phyloP scores from a whole-genome alignment of 1,140 invertebrate species.

The Ectropis grisescens region DNA sequence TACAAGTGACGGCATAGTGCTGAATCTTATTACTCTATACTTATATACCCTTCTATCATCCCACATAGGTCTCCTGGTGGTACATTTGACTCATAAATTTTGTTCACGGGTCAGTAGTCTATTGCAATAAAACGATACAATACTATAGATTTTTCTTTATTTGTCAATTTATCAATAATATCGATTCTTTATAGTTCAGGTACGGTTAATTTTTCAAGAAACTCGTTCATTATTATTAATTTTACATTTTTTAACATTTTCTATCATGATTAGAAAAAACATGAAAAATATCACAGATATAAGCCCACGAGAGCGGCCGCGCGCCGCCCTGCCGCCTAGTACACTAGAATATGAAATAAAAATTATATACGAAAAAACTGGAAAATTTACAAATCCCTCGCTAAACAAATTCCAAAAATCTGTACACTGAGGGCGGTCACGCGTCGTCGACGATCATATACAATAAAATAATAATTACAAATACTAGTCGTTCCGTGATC shows the following conservation, averaged over 20 bases:
- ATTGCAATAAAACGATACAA: slow-evolving; percentile 22
- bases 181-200: slow-evolving; percentile 13
- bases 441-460: no score
- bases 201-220: slow-evolving; percentile 50
- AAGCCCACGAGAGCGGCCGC: slow-evolving; percentile 19
- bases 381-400: slow-evolving; percentile 35
- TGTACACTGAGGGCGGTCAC: no score
- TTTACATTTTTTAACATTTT: slow-evolving; percentile 53
- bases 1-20: no score
- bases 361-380: slow-evolving; percentile 43
- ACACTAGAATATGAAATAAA: slow-evolving; percentile 45
- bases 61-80: no score
- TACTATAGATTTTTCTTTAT: slow-evolving; percentile 45
- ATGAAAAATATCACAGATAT: slow-evolving; percentile 44
- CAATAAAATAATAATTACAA: no score
- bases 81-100: no score
- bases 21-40: no score
- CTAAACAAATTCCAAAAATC: slow-evolving; percentile 27
- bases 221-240: slow-evolving; percentile 33
- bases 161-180: slow-evolving; percentile 49
- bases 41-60: no score
- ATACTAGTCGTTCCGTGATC: slow-evolving; percentile 12
- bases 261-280: slow-evolving; percentile 4
- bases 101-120: no score
- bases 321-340: slow-evolving; percentile 38